Evolutionary conservation across 2,113 vertebrate species (phyloP).

Genomic region (Plectropomus leopardus): DNA sequence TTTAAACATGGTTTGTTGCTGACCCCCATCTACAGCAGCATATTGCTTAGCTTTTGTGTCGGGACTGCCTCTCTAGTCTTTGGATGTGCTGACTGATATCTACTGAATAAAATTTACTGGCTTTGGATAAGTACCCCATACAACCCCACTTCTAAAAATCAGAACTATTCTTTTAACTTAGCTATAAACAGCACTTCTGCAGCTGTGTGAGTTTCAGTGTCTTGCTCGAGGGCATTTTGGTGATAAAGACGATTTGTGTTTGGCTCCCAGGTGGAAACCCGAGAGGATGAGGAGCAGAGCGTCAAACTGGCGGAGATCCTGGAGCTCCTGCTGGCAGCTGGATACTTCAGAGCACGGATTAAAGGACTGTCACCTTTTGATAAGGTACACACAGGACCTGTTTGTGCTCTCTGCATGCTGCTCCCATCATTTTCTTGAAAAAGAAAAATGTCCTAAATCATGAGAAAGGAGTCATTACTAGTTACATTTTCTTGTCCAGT

Average conservation of each 20-base stretch:
- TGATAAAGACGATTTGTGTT: neutral
- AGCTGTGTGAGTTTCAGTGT: neutral
- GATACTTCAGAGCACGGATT: constrained; percentile 97
- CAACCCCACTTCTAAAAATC: too few relatives aligned
- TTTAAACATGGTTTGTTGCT: too few relatives aligned
- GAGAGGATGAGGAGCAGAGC: constrained; percentile 97
- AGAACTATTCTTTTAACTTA: too few relatives aligned
- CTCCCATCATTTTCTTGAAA: neutral
- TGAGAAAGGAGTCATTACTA: neutral
- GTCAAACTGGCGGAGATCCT: constrained; percentile 94
- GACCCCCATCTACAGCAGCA: too few relatives aligned
- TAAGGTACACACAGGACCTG: constrained; percentile 85
- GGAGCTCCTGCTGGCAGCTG: constrained; percentile 96
- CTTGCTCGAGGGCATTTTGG: neutral
- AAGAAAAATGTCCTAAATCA: neutral
- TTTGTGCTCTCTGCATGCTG: neutral
- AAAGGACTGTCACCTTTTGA: constrained; percentile 97
- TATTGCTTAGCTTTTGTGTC: too few relatives aligned
- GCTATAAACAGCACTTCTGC: neutral
- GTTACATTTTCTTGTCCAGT: neutral
- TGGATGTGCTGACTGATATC: too few relatives aligned
- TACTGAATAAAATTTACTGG: too few relatives aligned
- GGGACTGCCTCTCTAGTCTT: too few relatives aligned
- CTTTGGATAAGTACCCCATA: too few relatives aligned
- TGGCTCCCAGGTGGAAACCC: constrained; percentile 91